These are phyloP conservation scores for Pluvianellus socialis DNA, from an alignment of 2,113 vertebrate species.

Conservation along the genomic window DNA sequence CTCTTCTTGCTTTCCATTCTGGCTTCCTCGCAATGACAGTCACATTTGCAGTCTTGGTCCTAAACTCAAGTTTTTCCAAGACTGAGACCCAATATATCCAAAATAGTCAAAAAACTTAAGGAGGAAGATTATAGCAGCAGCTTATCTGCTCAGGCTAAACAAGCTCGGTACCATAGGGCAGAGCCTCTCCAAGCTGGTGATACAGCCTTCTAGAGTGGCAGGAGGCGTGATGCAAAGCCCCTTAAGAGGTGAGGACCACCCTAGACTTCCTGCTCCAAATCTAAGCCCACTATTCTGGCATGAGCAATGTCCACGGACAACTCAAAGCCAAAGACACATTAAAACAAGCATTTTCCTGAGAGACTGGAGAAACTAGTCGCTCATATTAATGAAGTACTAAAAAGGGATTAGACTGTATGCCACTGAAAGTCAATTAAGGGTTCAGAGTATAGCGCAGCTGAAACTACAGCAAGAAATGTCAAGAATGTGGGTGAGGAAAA, in stretches of 20 bases:
- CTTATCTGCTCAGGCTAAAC: background rate
- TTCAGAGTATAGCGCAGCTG: background rate
- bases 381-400: background rate
- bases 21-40: background rate
- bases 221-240: background rate
- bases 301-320: background rate
- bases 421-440: background rate
- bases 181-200: background rate
- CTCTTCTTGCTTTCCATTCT: background rate
- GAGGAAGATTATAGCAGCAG: background rate
- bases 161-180: background rate
- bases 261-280: background rate
- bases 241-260: background rate
- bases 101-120: background rate
- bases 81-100: background rate
- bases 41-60: background rate
- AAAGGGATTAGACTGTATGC: background rate
- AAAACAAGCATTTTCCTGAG: background rate
- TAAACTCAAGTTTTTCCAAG: background rate
- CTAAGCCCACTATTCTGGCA: background rate
- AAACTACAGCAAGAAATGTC: background rate
- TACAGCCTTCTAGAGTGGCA: background rate
- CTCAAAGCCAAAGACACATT: background rate
- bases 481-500: conserved; percentile 24
- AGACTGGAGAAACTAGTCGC: background rate